These are phyloP conservation scores for Lepidurus apus DNA, from an alignment of 1,140 invertebrate genomes.

Conservation along the genomic window DNA sequence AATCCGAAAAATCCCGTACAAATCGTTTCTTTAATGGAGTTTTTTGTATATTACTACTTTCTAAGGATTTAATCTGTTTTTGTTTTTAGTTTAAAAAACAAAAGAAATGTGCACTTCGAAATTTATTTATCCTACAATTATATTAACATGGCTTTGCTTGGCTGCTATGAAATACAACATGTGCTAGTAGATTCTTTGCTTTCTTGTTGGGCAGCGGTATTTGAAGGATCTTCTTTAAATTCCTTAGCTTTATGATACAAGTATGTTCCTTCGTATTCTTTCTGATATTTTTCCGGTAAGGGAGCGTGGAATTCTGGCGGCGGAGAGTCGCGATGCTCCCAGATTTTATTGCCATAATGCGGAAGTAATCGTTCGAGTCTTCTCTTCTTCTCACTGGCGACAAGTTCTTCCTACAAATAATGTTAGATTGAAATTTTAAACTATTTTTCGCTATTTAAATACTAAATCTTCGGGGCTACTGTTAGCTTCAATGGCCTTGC, in stretches of 20 bases:
- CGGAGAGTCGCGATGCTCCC: constrained; percentile 66
- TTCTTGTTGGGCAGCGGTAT: background rate
- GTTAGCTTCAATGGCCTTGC: background rate
- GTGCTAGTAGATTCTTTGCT: background rate
- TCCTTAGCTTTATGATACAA: constrained; percentile 58
- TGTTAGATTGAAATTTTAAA: background rate
- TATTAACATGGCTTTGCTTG: background rate
- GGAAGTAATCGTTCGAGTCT: constrained; percentile 55
- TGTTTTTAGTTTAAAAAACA: background rate
- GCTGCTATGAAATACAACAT: background rate
- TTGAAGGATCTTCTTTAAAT: constrained; percentile 47
- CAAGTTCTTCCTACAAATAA: constrained; percentile 55
- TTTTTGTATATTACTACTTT: no score
- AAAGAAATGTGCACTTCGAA: background rate
- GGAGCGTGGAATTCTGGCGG: constrained; percentile 71
- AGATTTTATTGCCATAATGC: constrained; percentile 67
- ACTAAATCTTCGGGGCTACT: constrained; percentile 18
- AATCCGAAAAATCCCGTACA: background rate
- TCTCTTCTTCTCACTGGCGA: constrained; percentile 63
- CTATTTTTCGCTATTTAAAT: background rate
- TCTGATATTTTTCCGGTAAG: constrained; percentile 64
- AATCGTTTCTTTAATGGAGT: no score
- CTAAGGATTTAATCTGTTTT: no score
- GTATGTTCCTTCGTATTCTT: constrained; percentile 60
- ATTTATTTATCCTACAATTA: background rate